Evolutionary conservation across 2,797 vertebrate genomes (phyloP), one percentile per base, ranked within the genome.

Genomic region (Cyprinella venusta): DNA sequence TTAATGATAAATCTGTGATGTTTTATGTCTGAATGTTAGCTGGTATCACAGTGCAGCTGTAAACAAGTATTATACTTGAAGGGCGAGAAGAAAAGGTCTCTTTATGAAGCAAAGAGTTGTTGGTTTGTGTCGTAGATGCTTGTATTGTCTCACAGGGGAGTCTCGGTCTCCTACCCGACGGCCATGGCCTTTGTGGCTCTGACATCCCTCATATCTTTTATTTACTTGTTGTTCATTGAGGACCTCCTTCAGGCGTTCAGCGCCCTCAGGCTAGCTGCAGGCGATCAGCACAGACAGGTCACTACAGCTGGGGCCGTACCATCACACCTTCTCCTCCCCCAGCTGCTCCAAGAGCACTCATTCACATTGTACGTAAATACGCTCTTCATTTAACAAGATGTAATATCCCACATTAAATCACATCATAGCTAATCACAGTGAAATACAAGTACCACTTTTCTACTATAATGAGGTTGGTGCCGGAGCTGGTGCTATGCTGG

Each of bases 211-310:
- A 82, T 77, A 84, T 89, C 87, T 87, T 87, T 90, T 83, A 88
- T 89, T 87, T 86, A 89, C 86, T 82, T 90, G 88, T 87, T 88
- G 84, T 89, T 86, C 83, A 85, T 76, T 80, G 72, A 85, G 82
- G 68, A 84, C 81, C 76, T 88, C 87, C 90, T 87, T 82, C 70
- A 84, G 89, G 85, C 78, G 81, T 71, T 85, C 76, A 81, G 83
- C 74, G 68, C 85, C 89, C 87, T 83, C 82, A 88, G 88, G 89
- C 87, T 77, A 79, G 89, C 89, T 76, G 63, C 65, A 85, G 89
- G 90, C 90, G 45, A 79, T 77, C 67, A 71, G 83, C 79, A 75
- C 61, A 78, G 65, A 78, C 82, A 85, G 87, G 76, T 85, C 85
- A 83, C 40, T 71, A 65, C 76, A 65, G 82, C 63, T 75, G 45